Evolutionary conservation across 2,113 vertebrate genomes (phyloP).

Genomic region (Ceyx cyanopectus): DNA sequence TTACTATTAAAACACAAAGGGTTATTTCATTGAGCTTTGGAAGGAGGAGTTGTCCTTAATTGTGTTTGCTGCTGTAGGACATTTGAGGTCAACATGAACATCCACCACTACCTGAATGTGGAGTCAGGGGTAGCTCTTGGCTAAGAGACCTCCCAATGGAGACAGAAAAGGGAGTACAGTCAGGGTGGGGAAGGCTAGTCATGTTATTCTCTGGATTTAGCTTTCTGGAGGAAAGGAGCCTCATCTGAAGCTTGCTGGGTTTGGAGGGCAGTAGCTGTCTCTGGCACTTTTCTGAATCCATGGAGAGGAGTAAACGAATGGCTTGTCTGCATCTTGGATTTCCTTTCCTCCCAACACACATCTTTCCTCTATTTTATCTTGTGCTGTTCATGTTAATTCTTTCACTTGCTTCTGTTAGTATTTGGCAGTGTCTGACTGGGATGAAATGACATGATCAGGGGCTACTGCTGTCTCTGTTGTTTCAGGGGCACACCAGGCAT

Average conservation of each 20-base stretch:
- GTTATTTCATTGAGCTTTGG: background rate
- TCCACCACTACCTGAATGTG: rapidly evolving
- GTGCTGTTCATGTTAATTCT: background rate
- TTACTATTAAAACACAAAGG: background rate
- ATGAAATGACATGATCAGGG: background rate
- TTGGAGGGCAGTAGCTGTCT: background rate
- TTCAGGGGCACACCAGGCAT: background rate
- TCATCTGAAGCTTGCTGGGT: background rate
- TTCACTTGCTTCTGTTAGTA: background rate
- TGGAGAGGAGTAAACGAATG: background rate
- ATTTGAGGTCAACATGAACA: background rate
- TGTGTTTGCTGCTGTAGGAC: background rate
- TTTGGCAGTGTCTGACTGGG: background rate
- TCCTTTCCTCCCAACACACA: background rate
- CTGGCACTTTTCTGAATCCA: background rate
- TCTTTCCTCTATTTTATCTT: background rate
- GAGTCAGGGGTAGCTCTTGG: rapidly evolving
- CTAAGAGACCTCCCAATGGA: background rate
- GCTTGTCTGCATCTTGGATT: background rate
- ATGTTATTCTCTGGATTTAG: background rate
- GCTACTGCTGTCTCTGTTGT: background rate
- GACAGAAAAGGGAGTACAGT: background rate
- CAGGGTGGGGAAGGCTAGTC: background rate
- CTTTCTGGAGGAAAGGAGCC: background rate
- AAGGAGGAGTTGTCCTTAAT: background rate